Evolutionary conservation across 2,797 vertebrate species (phyloP).

Genomic region (Sarcophilus harrisii): DNA sequence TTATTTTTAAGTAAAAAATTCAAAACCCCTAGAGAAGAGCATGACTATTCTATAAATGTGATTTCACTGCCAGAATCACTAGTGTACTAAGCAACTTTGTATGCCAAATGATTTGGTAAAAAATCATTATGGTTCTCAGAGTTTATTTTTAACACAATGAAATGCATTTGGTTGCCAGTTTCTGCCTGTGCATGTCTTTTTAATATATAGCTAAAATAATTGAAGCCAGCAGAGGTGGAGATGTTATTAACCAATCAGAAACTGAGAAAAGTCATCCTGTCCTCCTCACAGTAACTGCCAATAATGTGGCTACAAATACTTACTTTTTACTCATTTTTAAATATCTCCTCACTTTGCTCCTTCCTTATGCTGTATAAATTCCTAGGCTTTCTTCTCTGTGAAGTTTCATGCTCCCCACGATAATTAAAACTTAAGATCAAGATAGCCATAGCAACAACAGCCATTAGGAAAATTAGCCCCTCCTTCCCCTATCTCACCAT

Average conservation of each 20-base stretch:
- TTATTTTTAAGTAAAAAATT: background rate
- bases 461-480: background rate
- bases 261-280: background rate
- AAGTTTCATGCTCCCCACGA: background rate
- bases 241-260: background rate
- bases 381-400: background rate
- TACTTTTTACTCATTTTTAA: background rate
- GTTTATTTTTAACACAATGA: background rate
- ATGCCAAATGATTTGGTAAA: background rate
- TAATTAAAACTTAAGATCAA: background rate
- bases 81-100: background rate
- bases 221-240: background rate
- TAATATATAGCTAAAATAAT: background rate
- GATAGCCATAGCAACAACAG: background rate
- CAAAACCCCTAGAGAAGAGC: background rate
- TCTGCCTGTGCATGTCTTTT: background rate
- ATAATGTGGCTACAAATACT: background rate
- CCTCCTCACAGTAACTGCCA: background rate
- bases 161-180: background rate
- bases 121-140: background rate
- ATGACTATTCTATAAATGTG: background rate
- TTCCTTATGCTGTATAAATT: background rate
- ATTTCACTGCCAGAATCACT: background rate
- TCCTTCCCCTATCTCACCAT: no score
- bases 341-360: background rate